These are phyloP conservation scores for Orthonevra nobilis DNA, from an alignment of 2,888 invertebrate species.

Conservation along the genomic window DNA sequence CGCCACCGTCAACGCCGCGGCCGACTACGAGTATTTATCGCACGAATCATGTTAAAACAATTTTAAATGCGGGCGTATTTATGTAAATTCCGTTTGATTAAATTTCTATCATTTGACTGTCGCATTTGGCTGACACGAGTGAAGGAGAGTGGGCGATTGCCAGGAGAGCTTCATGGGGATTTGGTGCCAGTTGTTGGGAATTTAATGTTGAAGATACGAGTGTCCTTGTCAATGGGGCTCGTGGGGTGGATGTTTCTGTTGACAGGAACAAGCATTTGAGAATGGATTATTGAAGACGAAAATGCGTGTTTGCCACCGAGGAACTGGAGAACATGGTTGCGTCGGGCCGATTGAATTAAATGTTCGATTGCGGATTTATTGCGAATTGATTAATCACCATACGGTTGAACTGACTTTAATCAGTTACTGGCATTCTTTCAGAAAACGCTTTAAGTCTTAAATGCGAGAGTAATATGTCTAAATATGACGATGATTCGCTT, in stretches of 20 bases:
- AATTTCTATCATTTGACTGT: slow-evolving; percentile 45
- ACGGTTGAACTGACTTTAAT: too few relatives aligned
- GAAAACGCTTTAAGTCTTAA: too few relatives aligned
- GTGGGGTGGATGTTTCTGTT: slow-evolving; percentile 1
- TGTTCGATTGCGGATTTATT: neutral
- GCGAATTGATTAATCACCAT: slow-evolving; percentile 21
- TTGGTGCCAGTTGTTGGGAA: slow-evolving; percentile 22
- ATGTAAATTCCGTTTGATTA: slow-evolving; percentile 55
- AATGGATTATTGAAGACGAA: slow-evolving; percentile 29
- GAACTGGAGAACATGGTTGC: slow-evolving; percentile 7
- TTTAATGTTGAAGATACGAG: slow-evolving; percentile 30
- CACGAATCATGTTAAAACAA: slow-evolving; percentile 27
- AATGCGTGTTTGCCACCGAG: slow-evolving; percentile 21
- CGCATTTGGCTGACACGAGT: slow-evolving; percentile 8
- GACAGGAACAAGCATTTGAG: slow-evolving; percentile 19
- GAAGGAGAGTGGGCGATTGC: slow-evolving; percentile 10
- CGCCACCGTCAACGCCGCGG: too few relatives aligned
- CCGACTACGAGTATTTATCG: slow-evolving; percentile 35
- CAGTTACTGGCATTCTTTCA: too few relatives aligned
- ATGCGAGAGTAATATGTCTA: too few relatives aligned
- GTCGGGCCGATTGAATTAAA: slow-evolving; percentile 19
- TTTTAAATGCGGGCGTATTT: slow-evolving; percentile 43
- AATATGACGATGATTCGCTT: too few relatives aligned
- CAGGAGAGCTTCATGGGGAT: slow-evolving; percentile 16
- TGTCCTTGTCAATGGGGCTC: slow-evolving; percentile 20